Base-by-base conservation (phyloP, 2,113 vertebrate genomes). In the Mustela nigripes region DNA sequence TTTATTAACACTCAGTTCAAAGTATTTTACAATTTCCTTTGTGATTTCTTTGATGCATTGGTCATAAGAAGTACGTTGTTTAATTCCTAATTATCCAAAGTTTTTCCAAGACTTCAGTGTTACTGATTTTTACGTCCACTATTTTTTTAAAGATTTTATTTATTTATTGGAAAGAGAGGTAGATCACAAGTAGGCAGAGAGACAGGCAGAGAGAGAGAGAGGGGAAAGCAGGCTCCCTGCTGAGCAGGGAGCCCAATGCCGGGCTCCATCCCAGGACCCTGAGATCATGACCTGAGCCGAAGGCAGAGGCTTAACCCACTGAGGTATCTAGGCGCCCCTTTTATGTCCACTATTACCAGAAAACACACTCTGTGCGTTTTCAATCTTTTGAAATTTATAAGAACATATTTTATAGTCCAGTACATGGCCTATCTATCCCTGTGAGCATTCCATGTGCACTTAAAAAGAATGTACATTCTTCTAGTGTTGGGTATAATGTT, bases 11-110 rank as follows among this genome's bases (percentile, higher is more conserved):
- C 73, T 80, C 28, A 79, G 50, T 90, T 86, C 11, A 93, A 92
- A 97, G 65, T 95, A 81, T 60, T 85, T 89, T n/a, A 89, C 26
- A 48, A 67, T 92, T 91, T 92, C 45, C 21, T 91, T 86, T 79
- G 50, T 56, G 26, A 80, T n/a, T 71, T 76, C 81, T 93, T 91
- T 90, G 58, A 78, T 42, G 1, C 12, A 21, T 48, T 85, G 39
- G 18, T 58, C 63, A 60, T 85, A 81, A 95, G 33, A 97, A 87
- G 50, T 33, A 8, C 14, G 65, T 21, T 84, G 22, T 89, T 74
- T 69, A 82, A 80, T 96, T 93, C 79, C 24, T 28, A 97, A 58
- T 92, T 95, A 93, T 79, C 71, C 73, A 39, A 22, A 95, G 24
- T 1, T 80, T 93, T 83, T 63, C 45, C n/a, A 93, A 85, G 74